phyloP scores from a whole-genome alignment of 2,797 vertebrate species.

The Onychomys leucogaster region DNA sequence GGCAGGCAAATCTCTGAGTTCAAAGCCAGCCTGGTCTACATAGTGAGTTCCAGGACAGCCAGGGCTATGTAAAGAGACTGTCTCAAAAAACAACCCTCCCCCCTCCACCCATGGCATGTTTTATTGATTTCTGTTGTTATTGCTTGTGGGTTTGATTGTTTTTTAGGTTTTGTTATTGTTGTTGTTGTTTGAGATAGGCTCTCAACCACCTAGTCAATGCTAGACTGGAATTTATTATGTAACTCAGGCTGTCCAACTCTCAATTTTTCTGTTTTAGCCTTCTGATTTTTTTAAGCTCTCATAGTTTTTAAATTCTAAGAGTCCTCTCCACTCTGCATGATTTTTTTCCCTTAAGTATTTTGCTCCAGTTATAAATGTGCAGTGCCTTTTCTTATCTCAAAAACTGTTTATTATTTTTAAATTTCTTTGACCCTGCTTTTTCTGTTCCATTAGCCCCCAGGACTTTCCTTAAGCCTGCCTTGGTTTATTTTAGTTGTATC shows the following conservation, averaged over 20 bases:
- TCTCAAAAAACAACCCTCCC: background rate
- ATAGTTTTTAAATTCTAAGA: slow-evolving; percentile 58
- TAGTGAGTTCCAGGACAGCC: background rate
- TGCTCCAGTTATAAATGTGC: background rate
- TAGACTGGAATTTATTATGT: background rate
- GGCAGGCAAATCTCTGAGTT: background rate
- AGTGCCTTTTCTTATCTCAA: slow-evolving; percentile 31
- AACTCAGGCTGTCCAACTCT: background rate
- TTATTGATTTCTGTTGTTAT: background rate
- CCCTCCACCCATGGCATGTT: background rate
- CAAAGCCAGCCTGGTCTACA: background rate
- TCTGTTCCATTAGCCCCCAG: background rate
- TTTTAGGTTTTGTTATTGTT: background rate
- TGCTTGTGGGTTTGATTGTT: background rate
- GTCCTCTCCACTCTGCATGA: background rate
- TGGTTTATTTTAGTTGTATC: slow-evolving; percentile 51
- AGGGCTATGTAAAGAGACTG: background rate
- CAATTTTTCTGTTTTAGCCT: background rate
- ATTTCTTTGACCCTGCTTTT: slow-evolving; percentile 20
- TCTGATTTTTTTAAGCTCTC: background rate
- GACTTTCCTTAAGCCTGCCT: background rate
- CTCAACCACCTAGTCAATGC: background rate
- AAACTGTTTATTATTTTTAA: slow-evolving; percentile 52
- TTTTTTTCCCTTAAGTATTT: slow-evolving; percentile 32
- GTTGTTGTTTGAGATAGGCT: background rate